phyloP scores from a whole-genome alignment of 2,888 invertebrate genomes.

The Mimumesa dahlbomi region DNA sequence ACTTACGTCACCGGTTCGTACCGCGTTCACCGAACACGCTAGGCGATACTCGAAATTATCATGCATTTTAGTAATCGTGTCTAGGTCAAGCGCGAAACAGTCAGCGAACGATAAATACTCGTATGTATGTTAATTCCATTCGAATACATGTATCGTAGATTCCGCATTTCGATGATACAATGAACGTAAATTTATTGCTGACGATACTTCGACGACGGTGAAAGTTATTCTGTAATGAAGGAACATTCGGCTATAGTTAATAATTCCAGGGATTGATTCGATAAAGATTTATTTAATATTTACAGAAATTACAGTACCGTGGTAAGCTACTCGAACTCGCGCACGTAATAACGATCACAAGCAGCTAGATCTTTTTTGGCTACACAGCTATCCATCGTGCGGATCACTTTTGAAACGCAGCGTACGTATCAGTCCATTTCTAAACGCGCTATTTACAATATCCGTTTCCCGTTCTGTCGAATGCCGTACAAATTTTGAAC shows the following conservation, averaged over 20 bases:
- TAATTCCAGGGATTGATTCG: slow-evolving; percentile 22
- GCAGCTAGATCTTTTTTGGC: background rate
- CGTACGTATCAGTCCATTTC: no score
- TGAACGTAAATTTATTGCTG: slow-evolving; percentile 18
- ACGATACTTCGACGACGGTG: background rate
- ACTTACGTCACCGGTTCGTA: slow-evolving; percentile 48
- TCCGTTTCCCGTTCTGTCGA: background rate
- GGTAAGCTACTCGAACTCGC: slow-evolving; percentile 39
- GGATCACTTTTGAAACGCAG: no score
- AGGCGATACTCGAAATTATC: background rate
- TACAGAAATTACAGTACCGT: slow-evolving; percentile 65
- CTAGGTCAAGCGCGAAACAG: slow-evolving; percentile 8
- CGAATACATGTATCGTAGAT: no score
- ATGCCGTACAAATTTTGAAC: background rate
- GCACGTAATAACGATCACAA: slow-evolving; percentile 13
- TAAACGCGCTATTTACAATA: no score
- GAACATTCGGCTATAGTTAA: no score
- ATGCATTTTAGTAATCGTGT: background rate
- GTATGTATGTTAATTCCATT: no score
- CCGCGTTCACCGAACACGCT: slow-evolving; percentile 7
- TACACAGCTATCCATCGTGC: background rate
- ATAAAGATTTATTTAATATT: slow-evolving; percentile 64
- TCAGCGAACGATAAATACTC: background rate
- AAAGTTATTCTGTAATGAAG: background rate
- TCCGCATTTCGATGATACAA: background rate